These are phyloP conservation scores for Crossocerus cetratus DNA, from an alignment of 2,888 invertebrate genomes.

Conservation along the genomic window DNA sequence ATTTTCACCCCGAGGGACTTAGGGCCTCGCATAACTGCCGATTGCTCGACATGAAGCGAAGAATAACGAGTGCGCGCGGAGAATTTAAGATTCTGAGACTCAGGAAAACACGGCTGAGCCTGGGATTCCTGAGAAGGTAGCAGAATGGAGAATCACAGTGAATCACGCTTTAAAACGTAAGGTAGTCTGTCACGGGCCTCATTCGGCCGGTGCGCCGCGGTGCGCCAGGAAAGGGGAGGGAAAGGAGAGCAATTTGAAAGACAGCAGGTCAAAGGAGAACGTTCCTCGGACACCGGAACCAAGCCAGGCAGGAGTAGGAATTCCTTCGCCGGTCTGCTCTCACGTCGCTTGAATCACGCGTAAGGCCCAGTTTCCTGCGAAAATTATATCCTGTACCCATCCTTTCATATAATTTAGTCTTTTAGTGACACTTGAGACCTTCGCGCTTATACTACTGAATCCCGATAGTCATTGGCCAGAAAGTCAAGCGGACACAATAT, in stretches of 20 bases:
- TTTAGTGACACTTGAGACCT: too few relatives aligned
- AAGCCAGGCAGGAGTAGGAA: slow-evolving; percentile 39
- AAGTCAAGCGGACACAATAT: too few relatives aligned
- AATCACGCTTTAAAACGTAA: slow-evolving; percentile 33
- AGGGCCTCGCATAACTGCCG: too few relatives aligned
- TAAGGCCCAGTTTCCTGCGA: neutral
- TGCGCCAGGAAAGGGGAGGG: neutral
- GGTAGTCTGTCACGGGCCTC: neutral
- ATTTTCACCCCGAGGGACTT: too few relatives aligned
- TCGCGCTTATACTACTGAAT: too few relatives aligned
- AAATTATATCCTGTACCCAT: too few relatives aligned
- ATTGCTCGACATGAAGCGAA: too few relatives aligned
- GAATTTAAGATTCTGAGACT: too few relatives aligned
- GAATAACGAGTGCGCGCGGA: too few relatives aligned
- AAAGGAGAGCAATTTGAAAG: slow-evolving; percentile 25
- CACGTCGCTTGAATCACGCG: slow-evolving; percentile 34
- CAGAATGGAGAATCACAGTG: slow-evolving; percentile 14
- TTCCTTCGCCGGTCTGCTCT: slow-evolving; percentile 42
- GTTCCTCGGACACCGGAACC: slow-evolving; percentile 41
- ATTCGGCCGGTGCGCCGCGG: neutral
- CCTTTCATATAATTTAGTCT: too few relatives aligned
- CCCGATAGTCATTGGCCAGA: too few relatives aligned
- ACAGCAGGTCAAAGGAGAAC: slow-evolving; percentile 51
- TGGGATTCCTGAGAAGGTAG: slow-evolving; percentile 1
- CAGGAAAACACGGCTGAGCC: too few relatives aligned